Conservation (phyloP, 92 coral and sea anemone species). For the Actinernus sp. region DNA sequence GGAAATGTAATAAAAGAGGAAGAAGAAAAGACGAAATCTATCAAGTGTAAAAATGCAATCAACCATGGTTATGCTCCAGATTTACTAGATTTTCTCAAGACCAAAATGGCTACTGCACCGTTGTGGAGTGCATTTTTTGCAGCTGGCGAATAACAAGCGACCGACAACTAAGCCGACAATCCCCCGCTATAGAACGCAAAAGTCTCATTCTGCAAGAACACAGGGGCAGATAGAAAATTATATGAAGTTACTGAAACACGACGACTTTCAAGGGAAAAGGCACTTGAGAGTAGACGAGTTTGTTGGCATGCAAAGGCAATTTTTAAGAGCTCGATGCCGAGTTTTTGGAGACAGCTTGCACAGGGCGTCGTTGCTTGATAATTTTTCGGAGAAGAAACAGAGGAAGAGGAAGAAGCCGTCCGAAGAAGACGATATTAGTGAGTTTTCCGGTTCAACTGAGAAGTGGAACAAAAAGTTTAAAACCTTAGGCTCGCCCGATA, state of each 20-base stretch:
- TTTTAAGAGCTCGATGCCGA: conserved; percentile 12
- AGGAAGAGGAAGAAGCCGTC: neutral
- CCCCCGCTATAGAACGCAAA: too few species aligned
- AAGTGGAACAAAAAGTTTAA: conserved; percentile 15
- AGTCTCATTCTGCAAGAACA: conserved; percentile 1
- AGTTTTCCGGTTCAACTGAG: conserved; percentile 12
- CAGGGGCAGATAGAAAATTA: conserved; percentile 38
- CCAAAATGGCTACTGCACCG: conserved; percentile 8
- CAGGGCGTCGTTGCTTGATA: neutral
- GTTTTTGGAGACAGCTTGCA: conserved; percentile 17
- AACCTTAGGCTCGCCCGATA: neutral
- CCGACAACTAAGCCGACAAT: too few species aligned
- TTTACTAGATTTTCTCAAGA: neutral
- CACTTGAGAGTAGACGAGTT: conserved; percentile 40
- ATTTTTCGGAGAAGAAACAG: neutral
- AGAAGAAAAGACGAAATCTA: neutral
- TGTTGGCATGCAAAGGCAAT: conserved; percentile 11
- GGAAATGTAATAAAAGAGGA: neutral
- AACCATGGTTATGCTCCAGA: conserved; percentile 8
- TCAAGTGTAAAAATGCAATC: neutral
- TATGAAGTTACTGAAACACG: conserved; percentile 24
- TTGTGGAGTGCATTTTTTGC: conserved; percentile 10
- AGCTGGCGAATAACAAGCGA: too few species aligned
- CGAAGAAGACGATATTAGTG: neutral
- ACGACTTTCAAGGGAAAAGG: conserved; percentile 37